Percentiles rank a stretch among this genome's conserved stretches.
phyloP scores from a whole-genome alignment of 2,113 vertebrate genomes.

The Piprites chloris region DNA sequence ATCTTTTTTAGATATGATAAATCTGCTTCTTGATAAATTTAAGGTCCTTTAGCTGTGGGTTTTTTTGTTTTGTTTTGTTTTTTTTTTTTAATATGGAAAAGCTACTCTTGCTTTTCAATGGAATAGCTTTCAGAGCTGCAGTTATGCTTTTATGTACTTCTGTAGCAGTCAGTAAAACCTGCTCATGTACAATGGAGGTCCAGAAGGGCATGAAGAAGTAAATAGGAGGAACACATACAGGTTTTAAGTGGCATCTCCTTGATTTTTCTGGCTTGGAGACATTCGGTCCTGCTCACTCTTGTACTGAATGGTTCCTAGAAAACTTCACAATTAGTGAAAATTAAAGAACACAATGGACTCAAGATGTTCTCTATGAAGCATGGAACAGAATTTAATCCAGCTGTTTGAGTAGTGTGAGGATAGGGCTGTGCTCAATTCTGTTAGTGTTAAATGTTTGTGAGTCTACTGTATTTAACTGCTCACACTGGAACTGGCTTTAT shows the following conservation, averaged over 20 bases:
- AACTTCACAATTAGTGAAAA: not conserved
- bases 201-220: not conserved
- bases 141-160: not conserved
- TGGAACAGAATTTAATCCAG: not conserved
- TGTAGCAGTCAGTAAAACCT: not conserved
- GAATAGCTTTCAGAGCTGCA: not conserved
- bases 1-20: not conserved
- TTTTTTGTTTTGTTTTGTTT: not conserved
- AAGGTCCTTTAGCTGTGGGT: not conserved
- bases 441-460: not conserved
- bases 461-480: not conserved
- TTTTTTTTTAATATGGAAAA: not conserved
- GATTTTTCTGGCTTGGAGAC: not conserved
- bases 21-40: not conserved
- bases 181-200: not conserved
- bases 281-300: not conserved
- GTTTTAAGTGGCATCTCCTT: not conserved
- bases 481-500: not conserved
- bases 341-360: not conserved
- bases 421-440: not conserved
- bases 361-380: not conserved
- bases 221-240: accelerated
- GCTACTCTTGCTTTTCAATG: not conserved
- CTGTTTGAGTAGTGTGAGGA: not conserved
- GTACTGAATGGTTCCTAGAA: not conserved